Conservation (phyloP, 1,140 invertebrate species). For the Mactra quadrangularis region DNA sequence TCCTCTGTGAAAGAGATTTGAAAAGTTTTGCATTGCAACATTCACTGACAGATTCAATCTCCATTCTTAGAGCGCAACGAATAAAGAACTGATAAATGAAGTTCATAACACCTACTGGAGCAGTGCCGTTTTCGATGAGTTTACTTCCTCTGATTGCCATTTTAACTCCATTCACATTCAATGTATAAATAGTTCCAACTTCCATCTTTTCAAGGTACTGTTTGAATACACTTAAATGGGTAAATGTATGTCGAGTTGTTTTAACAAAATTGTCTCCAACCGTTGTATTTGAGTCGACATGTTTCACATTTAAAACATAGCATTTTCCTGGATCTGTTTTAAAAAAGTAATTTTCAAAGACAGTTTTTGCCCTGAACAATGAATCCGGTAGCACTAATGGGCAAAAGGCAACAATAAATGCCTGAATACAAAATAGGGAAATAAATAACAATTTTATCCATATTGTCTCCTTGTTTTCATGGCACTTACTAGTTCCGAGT, state of each 20-base stretch:
- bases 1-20: no score
- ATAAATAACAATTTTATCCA: constrained; percentile 14
- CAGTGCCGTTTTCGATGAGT: constrained; percentile 14
- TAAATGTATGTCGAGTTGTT: constrained; percentile 7
- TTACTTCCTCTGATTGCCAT: constrained; percentile 6
- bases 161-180: constrained; percentile 7
- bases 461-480: not conserved
- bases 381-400: constrained; percentile 16
- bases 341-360: not conserved
- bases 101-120: constrained; percentile 6
- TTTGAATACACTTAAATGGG: not conserved
- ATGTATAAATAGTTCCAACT: not conserved
- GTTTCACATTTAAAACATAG: constrained; percentile 10
- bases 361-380: not conserved
- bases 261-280: not conserved
- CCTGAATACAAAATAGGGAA: not conserved
- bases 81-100: constrained; percentile 33
- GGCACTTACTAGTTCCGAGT: not conserved
- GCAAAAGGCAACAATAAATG: constrained; percentile 20
- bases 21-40: not conserved
- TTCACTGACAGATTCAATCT: constrained; percentile 6
- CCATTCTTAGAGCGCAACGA: constrained; percentile 9
- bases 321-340: constrained; percentile 8
- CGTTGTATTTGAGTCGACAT: not conserved
- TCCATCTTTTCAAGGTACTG: not conserved